These are phyloP conservation scores for Anableps anableps DNA, from an alignment of 2,797 vertebrate species.

Conservation along the genomic window DNA sequence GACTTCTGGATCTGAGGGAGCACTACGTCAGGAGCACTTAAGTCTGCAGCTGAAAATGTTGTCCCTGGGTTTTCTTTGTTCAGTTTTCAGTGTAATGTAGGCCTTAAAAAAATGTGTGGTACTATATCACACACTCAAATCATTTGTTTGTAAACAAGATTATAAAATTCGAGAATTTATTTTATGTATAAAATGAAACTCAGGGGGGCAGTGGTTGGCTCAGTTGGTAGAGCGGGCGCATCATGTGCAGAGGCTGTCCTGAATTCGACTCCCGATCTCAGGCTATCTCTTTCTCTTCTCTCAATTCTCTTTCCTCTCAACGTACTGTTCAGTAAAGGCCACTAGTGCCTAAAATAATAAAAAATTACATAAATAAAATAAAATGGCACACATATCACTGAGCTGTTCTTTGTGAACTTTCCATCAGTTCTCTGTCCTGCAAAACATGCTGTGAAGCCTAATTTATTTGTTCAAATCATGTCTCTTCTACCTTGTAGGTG, in stretches of 20 bases:
- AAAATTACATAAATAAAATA: not conserved
- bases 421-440: not conserved
- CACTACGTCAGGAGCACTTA: not conserved
- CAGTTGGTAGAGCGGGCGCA: not conserved
- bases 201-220: not conserved
- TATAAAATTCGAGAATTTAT: not conserved
- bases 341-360: not conserved
- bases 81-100: too few relatives aligned
- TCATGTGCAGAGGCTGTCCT: not conserved
- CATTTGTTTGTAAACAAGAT: not conserved
- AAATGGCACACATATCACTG: not conserved
- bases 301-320: not conserved
- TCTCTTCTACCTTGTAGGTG: conserved; percentile 80
- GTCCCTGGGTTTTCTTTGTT: too few relatives aligned
- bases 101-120: too few relatives aligned
- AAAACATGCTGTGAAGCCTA: conserved; percentile 10
- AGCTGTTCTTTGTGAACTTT: not conserved
- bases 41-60: not conserved
- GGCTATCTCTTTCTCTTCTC: not conserved
- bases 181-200: not conserved
- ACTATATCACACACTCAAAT: too few relatives aligned
- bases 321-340: not conserved
- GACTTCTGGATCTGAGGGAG: not conserved
- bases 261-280: not conserved
- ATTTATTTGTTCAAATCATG: conserved; percentile 20